Conservation (phyloP, 1,140 invertebrate species). For the Antheraea pernyi region DNA sequence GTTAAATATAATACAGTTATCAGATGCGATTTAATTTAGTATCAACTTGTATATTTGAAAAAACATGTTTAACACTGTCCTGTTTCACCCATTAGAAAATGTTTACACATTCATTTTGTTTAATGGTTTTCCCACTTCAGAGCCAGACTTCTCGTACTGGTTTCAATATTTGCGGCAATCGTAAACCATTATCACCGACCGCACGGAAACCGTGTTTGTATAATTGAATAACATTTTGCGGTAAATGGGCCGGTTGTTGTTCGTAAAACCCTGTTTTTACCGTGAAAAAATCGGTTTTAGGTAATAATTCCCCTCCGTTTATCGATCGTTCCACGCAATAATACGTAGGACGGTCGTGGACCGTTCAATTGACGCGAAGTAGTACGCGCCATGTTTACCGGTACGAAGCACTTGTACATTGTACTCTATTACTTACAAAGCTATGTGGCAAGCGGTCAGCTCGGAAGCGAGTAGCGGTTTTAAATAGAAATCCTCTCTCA, state of each 20-base stretch:
- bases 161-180: background rate
- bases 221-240: background rate
- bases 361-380: constrained; percentile 48
- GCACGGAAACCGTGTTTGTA: constrained; percentile 2
- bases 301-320: constrained; percentile 32
- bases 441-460: background rate
- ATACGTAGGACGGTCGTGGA: constrained; percentile 23
- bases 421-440: constrained; percentile 4
- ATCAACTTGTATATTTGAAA: no score
- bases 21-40: no score
- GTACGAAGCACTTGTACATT: constrained; percentile 13
- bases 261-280: constrained; percentile 5
- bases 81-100: background rate
- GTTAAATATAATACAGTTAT: no score
- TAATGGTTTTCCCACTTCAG: background rate
- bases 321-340: constrained; percentile 34
- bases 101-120: background rate
- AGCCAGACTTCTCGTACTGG: background rate
- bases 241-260: constrained; percentile 8
- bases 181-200: background rate
- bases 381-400: constrained; percentile 30
- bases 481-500: background rate
- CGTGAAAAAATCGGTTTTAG: background rate
- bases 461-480: background rate
- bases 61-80: background rate